Evolutionary conservation across 2,888 invertebrate genomes (phyloP).

Genomic region (Melanotus villosus): DNA sequence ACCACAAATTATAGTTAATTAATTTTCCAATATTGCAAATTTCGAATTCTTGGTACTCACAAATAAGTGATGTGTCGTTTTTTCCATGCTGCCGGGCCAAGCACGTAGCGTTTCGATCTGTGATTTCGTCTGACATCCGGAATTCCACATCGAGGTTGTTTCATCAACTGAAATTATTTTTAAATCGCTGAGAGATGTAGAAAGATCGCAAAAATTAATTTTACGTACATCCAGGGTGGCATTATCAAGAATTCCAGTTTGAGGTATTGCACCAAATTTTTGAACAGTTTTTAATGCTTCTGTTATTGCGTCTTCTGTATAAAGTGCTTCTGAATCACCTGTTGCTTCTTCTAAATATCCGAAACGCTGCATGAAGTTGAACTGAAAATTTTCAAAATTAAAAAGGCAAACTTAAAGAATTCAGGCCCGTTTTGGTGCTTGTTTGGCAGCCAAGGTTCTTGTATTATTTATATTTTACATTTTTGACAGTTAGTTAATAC

Average conservation of each 20-base stretch:
- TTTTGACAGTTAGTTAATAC: too few species aligned
- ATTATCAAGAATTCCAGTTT: conserved; percentile 78
- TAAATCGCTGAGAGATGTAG: not conserved
- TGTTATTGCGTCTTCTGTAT: conserved; percentile 74
- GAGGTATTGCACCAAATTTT: conserved; percentile 78
- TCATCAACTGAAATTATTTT: conserved; percentile 72
- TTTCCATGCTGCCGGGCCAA: conserved; percentile 78
- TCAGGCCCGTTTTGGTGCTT: too few species aligned
- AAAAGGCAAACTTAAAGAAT: too few species aligned
- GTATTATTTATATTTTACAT: too few species aligned
- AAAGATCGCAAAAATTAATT: too few species aligned
- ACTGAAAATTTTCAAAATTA: conserved; percentile 65
- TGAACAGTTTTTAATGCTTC: conserved; percentile 79
- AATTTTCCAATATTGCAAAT: too few species aligned
- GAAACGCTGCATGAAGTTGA: conserved; percentile 78
- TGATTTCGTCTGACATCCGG: conserved; percentile 72
- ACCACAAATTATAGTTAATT: too few species aligned
- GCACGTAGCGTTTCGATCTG: conserved; percentile 73
- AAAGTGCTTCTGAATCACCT: conserved; percentile 73
- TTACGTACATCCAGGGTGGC: conserved; percentile 74
- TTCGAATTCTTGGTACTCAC: conserved; percentile 72
- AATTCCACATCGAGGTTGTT: conserved; percentile 79
- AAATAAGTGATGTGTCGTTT: conserved; percentile 78
- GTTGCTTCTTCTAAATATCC: conserved; percentile 75
- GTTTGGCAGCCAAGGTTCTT: too few species aligned